phyloP scores from a whole-genome alignment of 2,797 vertebrate species.

The Urosaurus nigricauda region DNA sequence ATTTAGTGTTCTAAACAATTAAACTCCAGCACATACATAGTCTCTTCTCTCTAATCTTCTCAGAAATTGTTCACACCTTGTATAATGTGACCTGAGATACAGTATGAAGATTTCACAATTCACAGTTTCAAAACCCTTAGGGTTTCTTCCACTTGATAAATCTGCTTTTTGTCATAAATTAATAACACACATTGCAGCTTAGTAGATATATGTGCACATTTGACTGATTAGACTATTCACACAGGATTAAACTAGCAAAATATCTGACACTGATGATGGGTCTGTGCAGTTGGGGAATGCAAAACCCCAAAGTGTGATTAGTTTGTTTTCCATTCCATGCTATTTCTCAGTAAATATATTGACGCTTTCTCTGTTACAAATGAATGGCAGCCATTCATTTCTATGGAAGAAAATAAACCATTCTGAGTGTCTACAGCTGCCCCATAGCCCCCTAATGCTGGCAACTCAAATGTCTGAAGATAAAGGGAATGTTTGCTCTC shows the following conservation, averaged over 20 bases:
- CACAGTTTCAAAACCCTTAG: slow-evolving; percentile 17
- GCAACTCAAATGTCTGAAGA: not conserved
- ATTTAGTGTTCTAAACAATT: slow-evolving; percentile 23
- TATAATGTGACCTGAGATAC: slow-evolving; percentile 35
- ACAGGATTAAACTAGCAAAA: slow-evolving; percentile 3
- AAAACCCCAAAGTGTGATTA: not conserved
- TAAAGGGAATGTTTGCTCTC: not conserved
- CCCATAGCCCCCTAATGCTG: not conserved
- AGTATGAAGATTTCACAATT: slow-evolving; percentile 38
- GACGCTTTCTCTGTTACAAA: not conserved
- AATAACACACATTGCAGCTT: not conserved
- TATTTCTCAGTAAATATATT: not conserved
- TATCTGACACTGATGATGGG: not conserved
- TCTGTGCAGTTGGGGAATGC: not conserved
- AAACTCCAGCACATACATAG: slow-evolving; percentile 16
- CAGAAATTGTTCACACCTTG: slow-evolving; percentile 27
- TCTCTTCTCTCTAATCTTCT: slow-evolving; percentile 35
- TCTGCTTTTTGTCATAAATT: slow-evolving; percentile 37
- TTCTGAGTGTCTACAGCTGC: not conserved
- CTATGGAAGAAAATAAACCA: not conserved
- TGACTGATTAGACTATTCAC: not conserved
- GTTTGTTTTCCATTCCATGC: not conserved
- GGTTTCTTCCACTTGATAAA: slow-evolving; percentile 34
- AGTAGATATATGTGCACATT: slow-evolving; percentile 7
- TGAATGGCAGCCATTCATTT: not conserved